A percentile compares a stretch with the other conserved stretches of the same genome.
Conservation (phyloP, 2,888 invertebrate species). For the Chymomyza caudatula region DNA sequence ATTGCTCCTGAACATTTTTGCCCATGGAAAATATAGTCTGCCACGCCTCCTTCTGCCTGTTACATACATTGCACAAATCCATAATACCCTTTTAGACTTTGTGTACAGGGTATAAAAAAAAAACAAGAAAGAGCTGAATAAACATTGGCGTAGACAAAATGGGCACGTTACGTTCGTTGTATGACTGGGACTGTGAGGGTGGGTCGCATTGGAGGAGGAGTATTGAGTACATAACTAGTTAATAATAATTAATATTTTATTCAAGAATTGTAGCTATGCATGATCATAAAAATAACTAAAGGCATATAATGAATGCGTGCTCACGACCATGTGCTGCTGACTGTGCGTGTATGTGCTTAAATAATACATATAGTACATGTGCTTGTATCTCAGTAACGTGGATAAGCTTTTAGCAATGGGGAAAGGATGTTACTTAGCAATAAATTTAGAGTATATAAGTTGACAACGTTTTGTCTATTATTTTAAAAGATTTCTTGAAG, state of each 20-base stretch:
- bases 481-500: too few species aligned
- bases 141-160: neutral
- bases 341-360: neutral
- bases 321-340: constrained; percentile 45
- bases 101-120: too few species aligned
- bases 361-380: neutral
- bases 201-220: constrained; percentile 6
- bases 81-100: too few species aligned
- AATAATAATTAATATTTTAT: constrained; percentile 48
- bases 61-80: too few species aligned
- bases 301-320: constrained; percentile 64
- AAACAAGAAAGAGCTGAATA: neutral
- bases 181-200: neutral
- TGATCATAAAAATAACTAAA: constrained; percentile 38
- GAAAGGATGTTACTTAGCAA: too few species aligned
- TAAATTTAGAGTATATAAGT: too few species aligned
- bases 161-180: neutral
- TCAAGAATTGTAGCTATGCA: neutral
- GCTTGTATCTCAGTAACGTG: neutral
- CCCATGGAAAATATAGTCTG: too few species aligned
- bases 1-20: too few species aligned
- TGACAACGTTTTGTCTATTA: too few species aligned
- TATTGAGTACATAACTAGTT: neutral
- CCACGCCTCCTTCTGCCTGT: too few species aligned
- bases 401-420: too few species aligned